Evolutionary conservation across 2,797 vertebrate species (phyloP).

Genomic region (Coccyzus lansbergi): DNA sequence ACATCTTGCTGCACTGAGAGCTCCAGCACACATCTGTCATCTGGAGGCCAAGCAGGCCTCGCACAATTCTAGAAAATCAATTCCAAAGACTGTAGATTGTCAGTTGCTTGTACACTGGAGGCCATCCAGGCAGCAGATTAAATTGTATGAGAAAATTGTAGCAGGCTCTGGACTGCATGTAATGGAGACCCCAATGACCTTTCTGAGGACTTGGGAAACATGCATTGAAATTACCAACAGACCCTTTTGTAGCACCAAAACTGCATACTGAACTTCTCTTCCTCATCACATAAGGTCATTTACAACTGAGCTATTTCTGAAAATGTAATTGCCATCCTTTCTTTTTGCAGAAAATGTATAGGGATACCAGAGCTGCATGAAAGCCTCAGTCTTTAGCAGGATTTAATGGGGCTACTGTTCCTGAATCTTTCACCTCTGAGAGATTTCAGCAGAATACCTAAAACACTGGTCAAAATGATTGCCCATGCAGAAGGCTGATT

Average conservation of each 20-base stretch:
- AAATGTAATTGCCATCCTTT: slow-evolving; percentile 9
- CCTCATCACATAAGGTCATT: slow-evolving; percentile 25
- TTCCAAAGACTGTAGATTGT: slow-evolving; percentile 66
- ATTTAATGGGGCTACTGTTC: neutral
- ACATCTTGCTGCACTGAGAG: slow-evolving; percentile 30
- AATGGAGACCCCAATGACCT: slow-evolving; percentile 62
- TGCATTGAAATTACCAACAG: slow-evolving; percentile 41
- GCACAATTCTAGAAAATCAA: slow-evolving; percentile 77
- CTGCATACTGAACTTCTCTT: slow-evolving; percentile 31
- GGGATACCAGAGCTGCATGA: neutral
- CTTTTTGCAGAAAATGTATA: neutral
- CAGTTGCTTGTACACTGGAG: slow-evolving; percentile 65
- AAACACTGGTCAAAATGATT: neutral
- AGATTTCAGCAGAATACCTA: neutral
- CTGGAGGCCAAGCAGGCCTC: slow-evolving; percentile 62
- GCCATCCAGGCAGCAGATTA: slow-evolving; percentile 74
- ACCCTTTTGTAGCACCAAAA: slow-evolving; percentile 16
- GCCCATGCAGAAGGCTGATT: neutral
- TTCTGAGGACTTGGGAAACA: slow-evolving; percentile 52
- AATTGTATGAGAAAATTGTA: slow-evolving; percentile 73
- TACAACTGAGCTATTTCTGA: slow-evolving; percentile 34
- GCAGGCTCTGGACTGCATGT: slow-evolving; percentile 37
- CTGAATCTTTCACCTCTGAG: neutral
- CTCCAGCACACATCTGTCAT: slow-evolving; percentile 71
- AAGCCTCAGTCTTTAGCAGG: neutral